Evolutionary conservation across 2,113 vertebrate genomes (phyloP).

Genomic region (Dicaeum eximium): DNA sequence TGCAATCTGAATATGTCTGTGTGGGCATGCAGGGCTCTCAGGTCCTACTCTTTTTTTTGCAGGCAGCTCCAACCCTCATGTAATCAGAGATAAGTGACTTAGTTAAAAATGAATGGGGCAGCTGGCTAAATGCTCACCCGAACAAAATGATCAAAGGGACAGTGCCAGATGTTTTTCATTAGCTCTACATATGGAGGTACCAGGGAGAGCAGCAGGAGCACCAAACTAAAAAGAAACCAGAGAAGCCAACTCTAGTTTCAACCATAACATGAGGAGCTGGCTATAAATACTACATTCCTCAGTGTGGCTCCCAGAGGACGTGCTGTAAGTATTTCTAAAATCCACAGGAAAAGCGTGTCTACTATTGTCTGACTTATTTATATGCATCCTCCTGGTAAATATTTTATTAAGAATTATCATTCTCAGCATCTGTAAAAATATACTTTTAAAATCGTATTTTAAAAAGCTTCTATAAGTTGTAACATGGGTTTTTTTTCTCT

Average conservation of each 20-base stretch:
- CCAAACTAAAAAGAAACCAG: constrained; percentile 66
- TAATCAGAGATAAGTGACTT: constrained; percentile 53
- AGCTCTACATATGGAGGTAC: constrained; percentile 51
- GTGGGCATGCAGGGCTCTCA: not conserved
- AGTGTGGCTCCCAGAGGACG: constrained; percentile 27
- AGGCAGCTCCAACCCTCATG: constrained; percentile 19
- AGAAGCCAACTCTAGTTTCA: constrained; percentile 71
- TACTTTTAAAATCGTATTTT: not conserved
- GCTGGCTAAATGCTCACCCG: constrained; percentile 68
- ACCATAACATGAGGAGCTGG: constrained; percentile 57
- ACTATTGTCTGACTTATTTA: constrained; percentile 19
- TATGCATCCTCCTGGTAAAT: not conserved
- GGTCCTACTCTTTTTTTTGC: not conserved
- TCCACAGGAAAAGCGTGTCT: constrained; percentile 34
- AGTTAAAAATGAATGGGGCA: constrained; percentile 67
- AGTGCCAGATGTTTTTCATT: constrained; percentile 72
- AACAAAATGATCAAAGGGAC: constrained; percentile 68
- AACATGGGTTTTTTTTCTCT: not conserved
- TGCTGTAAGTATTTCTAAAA: constrained; percentile 47
- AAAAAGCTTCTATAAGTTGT: not conserved
- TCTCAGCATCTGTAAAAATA: not conserved
- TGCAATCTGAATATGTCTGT: not conserved
- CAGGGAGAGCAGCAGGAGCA: constrained; percentile 66
- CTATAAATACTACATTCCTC: constrained; percentile 68
- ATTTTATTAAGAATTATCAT: not conserved